These are phyloP conservation scores for Xestobium rufovillosum DNA, from an alignment of 2,888 invertebrate genomes.

Conservation along the genomic window DNA sequence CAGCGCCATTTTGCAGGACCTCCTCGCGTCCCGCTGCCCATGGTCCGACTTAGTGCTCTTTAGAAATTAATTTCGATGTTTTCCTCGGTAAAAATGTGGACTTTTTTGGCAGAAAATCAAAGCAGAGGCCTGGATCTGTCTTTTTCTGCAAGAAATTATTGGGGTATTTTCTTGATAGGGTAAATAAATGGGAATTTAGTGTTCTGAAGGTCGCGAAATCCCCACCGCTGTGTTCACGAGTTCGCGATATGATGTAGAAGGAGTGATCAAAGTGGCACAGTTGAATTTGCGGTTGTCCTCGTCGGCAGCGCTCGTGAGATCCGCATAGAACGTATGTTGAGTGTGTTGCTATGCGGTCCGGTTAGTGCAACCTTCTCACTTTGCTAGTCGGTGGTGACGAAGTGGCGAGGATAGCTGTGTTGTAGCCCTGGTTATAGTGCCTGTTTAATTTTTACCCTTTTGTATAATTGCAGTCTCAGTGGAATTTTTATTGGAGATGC, in stretches of 20 bases:
- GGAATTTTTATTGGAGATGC: no score
- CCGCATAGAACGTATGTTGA: constrained; percentile 25
- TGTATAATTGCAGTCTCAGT: no score
- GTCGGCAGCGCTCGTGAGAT: not conserved
- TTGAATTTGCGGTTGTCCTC: not conserved
- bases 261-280: not conserved
- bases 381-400: constrained; percentile 14
- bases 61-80: constrained; percentile 25
- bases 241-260: not conserved
- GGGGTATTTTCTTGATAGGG: no score
- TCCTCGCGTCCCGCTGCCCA: constrained; percentile 32
- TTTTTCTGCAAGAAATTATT: no score
- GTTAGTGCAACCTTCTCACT: constrained; percentile 18
- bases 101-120: constrained; percentile 26
- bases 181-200: not conserved
- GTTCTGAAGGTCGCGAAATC: not conserved
- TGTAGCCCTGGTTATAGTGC: no score
- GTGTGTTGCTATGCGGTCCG: constrained; percentile 34
- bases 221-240: constrained; percentile 3
- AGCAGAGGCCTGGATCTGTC: constrained; percentile 6
- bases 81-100: constrained; percentile 26
- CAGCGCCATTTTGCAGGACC: constrained; percentile 38
- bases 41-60: constrained; percentile 37
- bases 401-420: not conserved
- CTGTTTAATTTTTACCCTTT: no score